phyloP scores from a whole-genome alignment of 2,113 vertebrate species.

The Hydrolagus affinis region DNA sequence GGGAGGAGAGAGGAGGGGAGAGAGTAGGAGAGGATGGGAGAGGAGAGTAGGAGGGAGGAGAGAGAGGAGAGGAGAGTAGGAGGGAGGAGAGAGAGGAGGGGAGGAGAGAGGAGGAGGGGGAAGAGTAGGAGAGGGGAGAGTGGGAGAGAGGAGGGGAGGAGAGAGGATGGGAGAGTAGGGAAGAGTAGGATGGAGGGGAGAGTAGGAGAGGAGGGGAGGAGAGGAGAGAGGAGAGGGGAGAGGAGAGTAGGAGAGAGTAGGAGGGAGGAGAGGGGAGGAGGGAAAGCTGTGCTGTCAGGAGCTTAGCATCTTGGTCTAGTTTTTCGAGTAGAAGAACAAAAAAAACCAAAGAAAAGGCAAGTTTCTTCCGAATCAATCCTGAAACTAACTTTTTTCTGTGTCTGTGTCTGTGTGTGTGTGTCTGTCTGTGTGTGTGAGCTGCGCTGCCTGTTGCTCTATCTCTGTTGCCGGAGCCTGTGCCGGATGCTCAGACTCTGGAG shows the following conservation, averaged over 20 bases:
- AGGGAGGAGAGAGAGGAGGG: too few relatives aligned
- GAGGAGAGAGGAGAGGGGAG: background rate
- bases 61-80: background rate
- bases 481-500: too few relatives aligned
- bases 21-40: background rate
- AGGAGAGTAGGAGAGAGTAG: background rate
- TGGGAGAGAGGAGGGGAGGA: background rate
- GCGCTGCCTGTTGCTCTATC: background rate
- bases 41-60: too few relatives aligned
- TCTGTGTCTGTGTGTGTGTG: too few relatives aligned
- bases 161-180: background rate
- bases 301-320: too few relatives aligned
- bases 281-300: too few relatives aligned
- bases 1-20: background rate
- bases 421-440: background rate
- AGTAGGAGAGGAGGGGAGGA: background rate
- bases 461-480: background rate
- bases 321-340: too few relatives aligned
- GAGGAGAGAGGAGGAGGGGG: background rate
- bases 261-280: background rate
- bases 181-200: background rate
- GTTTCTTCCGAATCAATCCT: too few relatives aligned
- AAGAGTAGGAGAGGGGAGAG: background rate
- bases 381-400: too few relatives aligned
- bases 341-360: too few relatives aligned